Evolutionary conservation across 2,113 vertebrate species (phyloP).

Genomic region (Chloebia gouldiae): DNA sequence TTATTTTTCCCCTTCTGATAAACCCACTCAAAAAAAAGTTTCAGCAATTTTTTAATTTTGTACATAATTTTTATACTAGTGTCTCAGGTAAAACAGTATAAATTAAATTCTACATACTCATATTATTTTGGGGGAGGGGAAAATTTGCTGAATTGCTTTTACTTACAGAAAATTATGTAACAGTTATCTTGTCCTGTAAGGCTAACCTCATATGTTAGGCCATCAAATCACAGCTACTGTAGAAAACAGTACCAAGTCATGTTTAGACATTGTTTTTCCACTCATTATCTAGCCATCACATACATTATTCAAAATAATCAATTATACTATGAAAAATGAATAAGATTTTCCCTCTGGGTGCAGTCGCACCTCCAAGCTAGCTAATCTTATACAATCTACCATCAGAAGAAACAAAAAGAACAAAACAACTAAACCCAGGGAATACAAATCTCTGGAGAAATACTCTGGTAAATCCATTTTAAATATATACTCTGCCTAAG

Average conservation of each 20-base stretch:
- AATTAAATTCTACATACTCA: not conserved
- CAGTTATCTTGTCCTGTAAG: not conserved
- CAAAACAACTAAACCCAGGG: not conserved
- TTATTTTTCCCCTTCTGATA: not conserved
- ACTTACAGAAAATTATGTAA: not conserved
- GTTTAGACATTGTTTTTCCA: constrained; percentile 51
- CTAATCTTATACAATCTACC: constrained; percentile 17
- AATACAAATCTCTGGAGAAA: constrained; percentile 20
- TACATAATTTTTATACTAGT: not conserved
- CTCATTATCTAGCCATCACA: constrained; percentile 62
- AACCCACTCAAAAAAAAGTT: not conserved
- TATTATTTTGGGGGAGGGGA: not conserved
- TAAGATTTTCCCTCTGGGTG: constrained; percentile 56
- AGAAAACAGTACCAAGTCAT: constrained; percentile 9
- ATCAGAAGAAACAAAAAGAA: not conserved
- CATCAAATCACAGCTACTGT: constrained; percentile 3
- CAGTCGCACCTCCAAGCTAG: constrained; percentile 15
- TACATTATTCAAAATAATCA: constrained; percentile 78
- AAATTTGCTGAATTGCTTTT: not conserved
- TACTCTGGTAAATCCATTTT: not conserved
- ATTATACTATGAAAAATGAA: constrained; percentile 74
- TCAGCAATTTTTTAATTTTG: not conserved
- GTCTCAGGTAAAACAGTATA: not conserved
- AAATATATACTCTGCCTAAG: constrained; percentile 12
- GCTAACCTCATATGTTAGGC: not conserved